Evolutionary conservation across 2,797 vertebrate species (phyloP).

Genomic region (Tadarida brasiliensis): DNA sequence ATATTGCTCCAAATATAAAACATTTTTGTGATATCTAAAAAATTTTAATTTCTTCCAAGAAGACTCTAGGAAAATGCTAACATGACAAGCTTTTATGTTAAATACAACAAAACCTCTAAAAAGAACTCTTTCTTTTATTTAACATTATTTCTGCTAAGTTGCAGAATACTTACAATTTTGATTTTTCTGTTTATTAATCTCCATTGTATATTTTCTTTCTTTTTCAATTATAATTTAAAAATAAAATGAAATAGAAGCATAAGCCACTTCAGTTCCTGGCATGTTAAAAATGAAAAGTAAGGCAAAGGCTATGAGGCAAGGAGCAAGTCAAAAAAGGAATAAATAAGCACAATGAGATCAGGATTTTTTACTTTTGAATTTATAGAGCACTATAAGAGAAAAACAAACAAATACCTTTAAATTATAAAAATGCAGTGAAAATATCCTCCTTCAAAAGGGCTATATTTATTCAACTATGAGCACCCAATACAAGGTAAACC

Average conservation of each 20-base stretch:
- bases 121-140: neutral
- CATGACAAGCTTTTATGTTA: neutral
- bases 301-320: neutral
- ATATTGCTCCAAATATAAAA: constrained; percentile 41
- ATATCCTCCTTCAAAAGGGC: constrained; percentile 49
- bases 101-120: neutral
- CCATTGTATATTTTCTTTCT: constrained; percentile 22
- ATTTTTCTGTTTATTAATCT: constrained; percentile 28
- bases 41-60: neutral
- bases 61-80: constrained; percentile 1
- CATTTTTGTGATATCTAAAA: neutral
- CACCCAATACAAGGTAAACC: constrained; percentile 61
- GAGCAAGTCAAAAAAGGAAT: neutral
- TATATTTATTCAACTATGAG: constrained; percentile 66
- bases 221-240: constrained; percentile 16
- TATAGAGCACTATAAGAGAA: neutral
- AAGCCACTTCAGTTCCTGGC: neutral
- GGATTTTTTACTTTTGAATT: neutral
- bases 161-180: neutral
- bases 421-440: constrained; percentile 40
- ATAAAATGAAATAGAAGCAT: neutral
- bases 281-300: constrained; percentile 43
- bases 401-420: constrained; percentile 50
- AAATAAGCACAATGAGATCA: constrained; percentile 20
- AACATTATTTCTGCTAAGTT: constrained; percentile 25